Evolutionary conservation across 2,797 vertebrate genomes (phyloP), one percentile per base, ranked within the genome.

Genomic region (Acipenser ruthenus): DNA sequence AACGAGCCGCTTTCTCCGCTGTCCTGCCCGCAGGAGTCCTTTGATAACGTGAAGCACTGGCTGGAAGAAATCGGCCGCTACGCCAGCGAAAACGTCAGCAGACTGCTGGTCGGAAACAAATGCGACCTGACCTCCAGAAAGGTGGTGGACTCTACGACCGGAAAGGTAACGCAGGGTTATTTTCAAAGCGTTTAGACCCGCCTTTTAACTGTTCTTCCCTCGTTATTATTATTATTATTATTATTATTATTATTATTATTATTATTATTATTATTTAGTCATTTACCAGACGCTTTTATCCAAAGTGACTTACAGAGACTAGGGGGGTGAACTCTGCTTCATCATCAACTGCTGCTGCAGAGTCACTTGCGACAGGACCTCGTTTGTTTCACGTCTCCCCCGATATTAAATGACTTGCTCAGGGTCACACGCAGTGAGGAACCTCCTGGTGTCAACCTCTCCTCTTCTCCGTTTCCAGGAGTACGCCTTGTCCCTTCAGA

Each of bases 61-160:
- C 18, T 91, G 75, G 85, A 89, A 4, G 90, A 92, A 72, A 90
- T 91, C 18, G 83, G 88, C 10, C 87, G 85, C 1, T 90, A 90
- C 7, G 87, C 89, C 64, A 90, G 87, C 51, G 88, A 90, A 47
- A 88, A 87, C 18, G 83, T 91, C 70, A 89, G 86, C 70, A 83
- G 86, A 77, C 74, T 92, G 72, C 78, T 91, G 60, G 87, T 92
- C 65, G 90, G 90, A 15, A 92, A 92, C 70, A 92, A 92, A 79
- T 82, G 77, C 6, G 89, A 92, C 72, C 82, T 91, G n/a, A 69
- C 84, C 1, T 78, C 77, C 64, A 88, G 84, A 81, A 92, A 91
- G 62, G 87, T 90, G 64, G 86, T 92, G 77, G 88, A 90, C 62
- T 83, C 77, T 15, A 84, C 83, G 50, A 84, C 83, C 0, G 90